Percentiles rank a stretch among this genome's conserved stretches.
phyloP scores from a whole-genome alignment of 2,113 vertebrate species.

The Strix uralensis region DNA sequence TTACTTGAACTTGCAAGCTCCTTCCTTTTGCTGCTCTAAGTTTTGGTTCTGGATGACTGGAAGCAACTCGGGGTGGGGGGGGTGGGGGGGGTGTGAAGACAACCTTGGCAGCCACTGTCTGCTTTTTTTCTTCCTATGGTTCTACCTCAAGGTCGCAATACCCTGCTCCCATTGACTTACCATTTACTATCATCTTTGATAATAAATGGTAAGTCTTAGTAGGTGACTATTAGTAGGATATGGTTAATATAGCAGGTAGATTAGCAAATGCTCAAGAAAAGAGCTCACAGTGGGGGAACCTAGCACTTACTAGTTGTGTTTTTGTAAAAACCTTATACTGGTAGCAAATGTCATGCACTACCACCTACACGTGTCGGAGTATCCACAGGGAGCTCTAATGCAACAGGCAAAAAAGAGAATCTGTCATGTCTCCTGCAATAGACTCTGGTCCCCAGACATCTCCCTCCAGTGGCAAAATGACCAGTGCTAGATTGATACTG shows the following conservation, averaged over 20 bases:
- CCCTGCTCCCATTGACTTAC: background rate
- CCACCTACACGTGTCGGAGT: background rate
- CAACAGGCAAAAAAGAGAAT: background rate
- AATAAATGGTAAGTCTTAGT: background rate
- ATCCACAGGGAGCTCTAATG: background rate
- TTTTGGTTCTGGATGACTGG: background rate
- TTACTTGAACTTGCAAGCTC: background rate
- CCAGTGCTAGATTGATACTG: background rate
- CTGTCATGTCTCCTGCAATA: background rate
- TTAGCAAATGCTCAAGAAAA: background rate
- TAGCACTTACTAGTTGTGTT: background rate
- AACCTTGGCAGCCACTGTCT: background rate
- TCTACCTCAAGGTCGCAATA: background rate
- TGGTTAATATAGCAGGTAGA: background rate
- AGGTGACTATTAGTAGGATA: background rate
- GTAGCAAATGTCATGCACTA: background rate
- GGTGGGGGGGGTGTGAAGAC: no score
- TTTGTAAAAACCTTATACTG: background rate
- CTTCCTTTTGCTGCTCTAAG: background rate
- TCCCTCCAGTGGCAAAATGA: background rate
- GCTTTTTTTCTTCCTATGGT: background rate
- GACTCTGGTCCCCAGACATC: background rate
- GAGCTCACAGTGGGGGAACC: fast-evolving
- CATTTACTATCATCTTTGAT: background rate
- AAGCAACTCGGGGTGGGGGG: background rate